Conservation (phyloP, 2,888 invertebrate species). For the Sclerodermus sp. region DNA sequence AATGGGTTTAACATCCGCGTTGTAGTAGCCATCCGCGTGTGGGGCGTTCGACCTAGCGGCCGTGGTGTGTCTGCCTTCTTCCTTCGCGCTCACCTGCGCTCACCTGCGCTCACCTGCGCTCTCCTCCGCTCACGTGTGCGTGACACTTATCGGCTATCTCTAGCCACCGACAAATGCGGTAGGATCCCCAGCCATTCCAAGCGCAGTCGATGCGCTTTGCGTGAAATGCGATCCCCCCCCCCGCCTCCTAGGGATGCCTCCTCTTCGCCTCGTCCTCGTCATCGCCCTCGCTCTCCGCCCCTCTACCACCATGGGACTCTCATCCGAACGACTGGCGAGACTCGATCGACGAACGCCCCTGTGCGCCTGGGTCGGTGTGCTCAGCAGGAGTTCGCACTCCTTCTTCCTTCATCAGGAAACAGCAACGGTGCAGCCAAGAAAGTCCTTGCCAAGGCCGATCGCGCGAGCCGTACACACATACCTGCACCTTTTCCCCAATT, state of each 20-base stretch:
- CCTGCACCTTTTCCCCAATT: slow-evolving; percentile 30
- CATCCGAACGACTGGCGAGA: too few species aligned
- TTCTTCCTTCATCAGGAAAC: slow-evolving; percentile 27
- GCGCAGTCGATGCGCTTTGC: slow-evolving; percentile 1
- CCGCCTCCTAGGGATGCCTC: too few species aligned
- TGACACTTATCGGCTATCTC: slow-evolving; percentile 18
- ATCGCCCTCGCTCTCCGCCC: too few species aligned
- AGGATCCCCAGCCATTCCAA: too few species aligned
- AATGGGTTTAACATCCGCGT: slow-evolving; percentile 21
- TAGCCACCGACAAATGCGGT: slow-evolving; percentile 9
- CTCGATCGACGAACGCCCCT: too few species aligned
- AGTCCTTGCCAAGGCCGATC: slow-evolving; percentile 48
- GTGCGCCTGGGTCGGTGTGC: too few species aligned
- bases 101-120: background rate
- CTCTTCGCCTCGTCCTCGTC: too few species aligned
- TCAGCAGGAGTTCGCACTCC: too few species aligned
- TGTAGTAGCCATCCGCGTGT: slow-evolving; percentile 10
- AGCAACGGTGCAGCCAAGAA: slow-evolving; percentile 9
- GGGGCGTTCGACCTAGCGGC: background rate
- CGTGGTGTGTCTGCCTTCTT: too few species aligned
- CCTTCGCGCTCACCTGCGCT: too few species aligned
- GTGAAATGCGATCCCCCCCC: too few species aligned
- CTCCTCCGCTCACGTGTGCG: slow-evolving; percentile 6
- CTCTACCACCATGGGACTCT: too few species aligned
- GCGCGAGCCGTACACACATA: slow-evolving; percentile 16